phyloP scores from a whole-genome alignment of 2,888 invertebrate genomes.

The Lepidochitona cinerea region DNA sequence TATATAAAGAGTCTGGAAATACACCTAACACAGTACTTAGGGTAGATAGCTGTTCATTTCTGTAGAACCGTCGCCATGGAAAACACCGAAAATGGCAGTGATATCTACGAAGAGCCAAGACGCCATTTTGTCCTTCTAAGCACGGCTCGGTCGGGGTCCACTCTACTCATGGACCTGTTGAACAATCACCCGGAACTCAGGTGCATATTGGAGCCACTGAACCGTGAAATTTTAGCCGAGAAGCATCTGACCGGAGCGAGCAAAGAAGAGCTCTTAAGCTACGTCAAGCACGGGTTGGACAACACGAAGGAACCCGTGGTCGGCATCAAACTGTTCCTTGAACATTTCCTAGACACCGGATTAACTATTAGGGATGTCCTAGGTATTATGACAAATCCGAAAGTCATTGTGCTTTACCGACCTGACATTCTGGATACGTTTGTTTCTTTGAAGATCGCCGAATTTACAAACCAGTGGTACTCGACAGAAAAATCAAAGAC shows the following conservation, averaged over 20 bases:
- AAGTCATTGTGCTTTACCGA: not conserved
- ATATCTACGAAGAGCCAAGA: not conserved
- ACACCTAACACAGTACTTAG: too few relatives aligned
- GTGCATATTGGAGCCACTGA: not conserved
- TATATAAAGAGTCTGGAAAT: too few relatives aligned
- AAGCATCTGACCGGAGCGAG: not conserved
- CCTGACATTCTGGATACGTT: not conserved
- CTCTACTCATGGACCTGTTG: not conserved
- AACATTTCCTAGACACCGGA: not conserved
- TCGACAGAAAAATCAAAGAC: not conserved
- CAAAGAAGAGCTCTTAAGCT: not conserved
- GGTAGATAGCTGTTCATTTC: too few relatives aligned
- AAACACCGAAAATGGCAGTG: too few relatives aligned
- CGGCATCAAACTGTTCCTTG: conserved; percentile 1
- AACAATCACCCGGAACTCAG: not conserved
- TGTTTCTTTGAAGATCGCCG: not conserved
- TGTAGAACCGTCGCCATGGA: too few relatives aligned
- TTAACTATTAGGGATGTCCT: not conserved
- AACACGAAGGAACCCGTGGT: not conserved
- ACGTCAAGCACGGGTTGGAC: not conserved
- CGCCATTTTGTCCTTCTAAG: conserved; percentile 2
- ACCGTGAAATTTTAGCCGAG: not conserved
- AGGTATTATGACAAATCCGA: not conserved
- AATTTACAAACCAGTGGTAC: not conserved
- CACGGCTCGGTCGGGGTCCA: conserved; percentile 6